Percentiles rank a stretch among this genome's conserved stretches.
Conservation (phyloP, 1,140 invertebrate genomes). For the Bombus polaris region DNA sequence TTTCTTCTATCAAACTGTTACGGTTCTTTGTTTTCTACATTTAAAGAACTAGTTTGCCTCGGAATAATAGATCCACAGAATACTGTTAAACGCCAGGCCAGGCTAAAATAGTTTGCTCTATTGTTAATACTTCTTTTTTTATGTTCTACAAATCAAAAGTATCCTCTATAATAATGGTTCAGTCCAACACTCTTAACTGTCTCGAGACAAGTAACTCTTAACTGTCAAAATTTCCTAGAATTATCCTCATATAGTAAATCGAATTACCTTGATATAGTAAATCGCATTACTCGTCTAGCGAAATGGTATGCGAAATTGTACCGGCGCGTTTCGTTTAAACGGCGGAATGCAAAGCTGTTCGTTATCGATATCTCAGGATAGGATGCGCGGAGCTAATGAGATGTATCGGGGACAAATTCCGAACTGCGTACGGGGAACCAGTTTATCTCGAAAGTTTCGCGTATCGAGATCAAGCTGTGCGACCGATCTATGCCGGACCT, state of each 20-base stretch:
- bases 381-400: constrained; percentile 68
- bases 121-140: background rate
- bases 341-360: constrained; percentile 1
- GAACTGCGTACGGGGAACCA: constrained; percentile 60
- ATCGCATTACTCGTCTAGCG: background rate
- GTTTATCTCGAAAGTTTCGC: constrained; percentile 71
- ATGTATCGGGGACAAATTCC: constrained; percentile 75
- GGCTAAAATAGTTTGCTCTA: too few species aligned
- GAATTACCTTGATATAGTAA: background rate
- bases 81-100: too few species aligned
- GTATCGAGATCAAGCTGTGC: constrained; percentile 55
- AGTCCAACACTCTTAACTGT: background rate
- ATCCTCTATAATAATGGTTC: background rate
- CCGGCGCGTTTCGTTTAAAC: too few species aligned
- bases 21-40: too few species aligned
- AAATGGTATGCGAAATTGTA: background rate
- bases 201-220: too few species aligned
- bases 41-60: too few species aligned
- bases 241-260: background rate
- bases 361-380: constrained; percentile 47
- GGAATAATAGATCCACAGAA: too few species aligned
- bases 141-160: background rate
- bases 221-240: background rate
- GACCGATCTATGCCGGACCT: constrained; percentile 45
- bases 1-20: too few species aligned